A percentile compares a stretch with the other conserved stretches of the same genome.
Conservation (phyloP, 92 coral and sea anemone genomes). For the Phymanthus crucifer region DNA sequence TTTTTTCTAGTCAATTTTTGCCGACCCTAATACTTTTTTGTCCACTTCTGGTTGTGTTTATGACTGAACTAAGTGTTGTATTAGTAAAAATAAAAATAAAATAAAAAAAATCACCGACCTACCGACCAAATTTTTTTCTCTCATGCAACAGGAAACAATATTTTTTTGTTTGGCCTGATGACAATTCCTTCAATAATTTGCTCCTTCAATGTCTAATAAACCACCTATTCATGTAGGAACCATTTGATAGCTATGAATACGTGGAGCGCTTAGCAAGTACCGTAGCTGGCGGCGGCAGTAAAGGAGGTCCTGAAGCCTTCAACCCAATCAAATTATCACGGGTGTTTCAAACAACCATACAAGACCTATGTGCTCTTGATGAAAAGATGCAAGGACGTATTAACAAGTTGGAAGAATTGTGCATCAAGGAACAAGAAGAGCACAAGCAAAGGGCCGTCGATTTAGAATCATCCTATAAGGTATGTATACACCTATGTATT, state of each 20-base stretch:
- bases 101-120: too few relatives aligned
- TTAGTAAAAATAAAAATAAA: too few relatives aligned
- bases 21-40: too few relatives aligned
- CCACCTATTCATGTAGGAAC: slow-evolving; percentile 51
- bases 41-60: too few relatives aligned
- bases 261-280: slow-evolving; percentile 97
- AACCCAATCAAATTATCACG: slow-evolving; percentile 81
- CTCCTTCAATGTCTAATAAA: too few relatives aligned
- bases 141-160: too few relatives aligned
- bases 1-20: too few relatives aligned
- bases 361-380: slow-evolving; percentile 80
- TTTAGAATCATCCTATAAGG: slow-evolving; percentile 86
- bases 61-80: too few relatives aligned
- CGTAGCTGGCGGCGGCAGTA: slow-evolving; percentile 95
- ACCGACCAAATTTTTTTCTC: too few relatives aligned
- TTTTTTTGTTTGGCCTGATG: too few relatives aligned
- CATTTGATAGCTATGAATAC: slow-evolving; percentile 88
- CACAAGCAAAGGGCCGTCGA: slow-evolving; percentile 81
- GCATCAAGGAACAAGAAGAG: slow-evolving; percentile 89
- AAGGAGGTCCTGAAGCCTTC: slow-evolving; percentile 64
- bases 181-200: too few relatives aligned
- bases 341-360: slow-evolving; percentile 83
- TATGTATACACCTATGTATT: too few relatives aligned
- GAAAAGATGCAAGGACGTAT: slow-evolving; percentile 95
- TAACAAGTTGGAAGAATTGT: slow-evolving; percentile 91